Evolutionary conservation across 1,140 invertebrate species (phyloP).

Genomic region (Archegozetes longisetosus): DNA sequence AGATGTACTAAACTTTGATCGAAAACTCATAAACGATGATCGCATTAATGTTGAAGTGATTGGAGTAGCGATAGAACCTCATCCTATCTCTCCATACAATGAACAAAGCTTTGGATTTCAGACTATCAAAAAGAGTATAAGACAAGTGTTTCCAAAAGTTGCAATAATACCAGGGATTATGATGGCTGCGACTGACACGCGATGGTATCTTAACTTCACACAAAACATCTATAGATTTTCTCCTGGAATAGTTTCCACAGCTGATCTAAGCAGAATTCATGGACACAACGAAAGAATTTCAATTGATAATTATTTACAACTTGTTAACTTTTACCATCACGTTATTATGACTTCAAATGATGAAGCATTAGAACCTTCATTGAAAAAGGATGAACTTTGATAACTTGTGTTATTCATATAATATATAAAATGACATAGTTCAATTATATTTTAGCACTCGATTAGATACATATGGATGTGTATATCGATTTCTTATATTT

Average conservation of each 20-base stretch:
- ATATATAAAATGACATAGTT: no score
- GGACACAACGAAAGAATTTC: conserved; percentile 39
- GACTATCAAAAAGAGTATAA: conserved; percentile 32
- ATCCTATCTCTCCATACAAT: conserved; percentile 33
- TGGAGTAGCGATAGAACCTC: conserved; percentile 26
- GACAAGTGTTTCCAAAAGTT: conserved; percentile 32
- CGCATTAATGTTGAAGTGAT: conserved; percentile 29
- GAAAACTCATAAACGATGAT: conserved; percentile 33
- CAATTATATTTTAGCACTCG: no score
- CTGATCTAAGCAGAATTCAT: conserved; percentile 33
- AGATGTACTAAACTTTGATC: conserved; percentile 35
- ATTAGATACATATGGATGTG: no score
- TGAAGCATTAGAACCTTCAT: conserved; percentile 1
- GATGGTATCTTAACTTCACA: conserved; percentile 35
- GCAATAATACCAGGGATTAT: conserved; percentile 35
- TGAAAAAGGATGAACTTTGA: conserved; percentile 17
- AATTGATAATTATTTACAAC: conserved; percentile 33
- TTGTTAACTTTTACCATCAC: conserved; percentile 38
- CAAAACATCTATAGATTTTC: conserved; percentile 37
- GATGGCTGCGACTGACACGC: conserved; percentile 40
- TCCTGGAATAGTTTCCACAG: conserved; percentile 30
- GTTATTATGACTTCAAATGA: conserved; percentile 36
- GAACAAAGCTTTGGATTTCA: conserved; percentile 35
- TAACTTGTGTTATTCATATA: background rate
- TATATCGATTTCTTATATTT: no score